Evolutionary conservation across 2,888 invertebrate genomes (phyloP).

Genomic region (Atrina japonica): DNA sequence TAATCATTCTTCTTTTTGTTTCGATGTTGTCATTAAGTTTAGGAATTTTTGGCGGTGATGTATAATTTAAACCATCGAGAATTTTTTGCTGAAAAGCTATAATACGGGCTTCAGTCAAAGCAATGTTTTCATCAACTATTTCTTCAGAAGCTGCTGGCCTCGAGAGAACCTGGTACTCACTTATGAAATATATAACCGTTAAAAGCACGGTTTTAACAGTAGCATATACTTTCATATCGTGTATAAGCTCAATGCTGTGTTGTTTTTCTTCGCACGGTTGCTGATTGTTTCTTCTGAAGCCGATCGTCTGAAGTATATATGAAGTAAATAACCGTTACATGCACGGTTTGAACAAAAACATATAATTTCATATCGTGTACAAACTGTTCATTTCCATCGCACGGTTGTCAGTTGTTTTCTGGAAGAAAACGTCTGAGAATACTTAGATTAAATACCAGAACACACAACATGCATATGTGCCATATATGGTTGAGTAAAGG

Average conservation of each 20-base stretch:
- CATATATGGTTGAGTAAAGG: constrained; percentile 6
- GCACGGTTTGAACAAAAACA: constrained; percentile 11
- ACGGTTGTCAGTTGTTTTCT: too few relatives aligned
- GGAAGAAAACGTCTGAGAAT: too few relatives aligned
- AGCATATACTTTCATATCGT: constrained; percentile 28
- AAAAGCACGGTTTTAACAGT: constrained; percentile 19
- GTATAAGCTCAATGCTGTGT: not conserved
- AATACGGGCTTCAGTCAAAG: constrained; percentile 27
- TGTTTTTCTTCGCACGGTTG: too few relatives aligned
- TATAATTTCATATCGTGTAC: constrained; percentile 19
- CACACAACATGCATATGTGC: too few relatives aligned
- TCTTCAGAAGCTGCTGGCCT: constrained; percentile 9
- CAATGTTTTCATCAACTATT: not conserved
- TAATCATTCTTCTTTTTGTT: constrained; percentile 55
- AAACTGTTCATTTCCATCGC: constrained; percentile 3
- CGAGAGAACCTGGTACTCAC: not conserved
- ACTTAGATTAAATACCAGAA: too few relatives aligned
- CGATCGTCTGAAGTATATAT: too few relatives aligned
- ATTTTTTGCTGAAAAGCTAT: constrained; percentile 56
- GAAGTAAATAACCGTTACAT: constrained; percentile 7
- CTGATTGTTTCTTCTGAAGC: too few relatives aligned
- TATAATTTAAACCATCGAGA: constrained; percentile 50
- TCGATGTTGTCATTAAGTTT: constrained; percentile 52
- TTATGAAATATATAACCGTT: constrained; percentile 13
- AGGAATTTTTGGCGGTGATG: constrained; percentile 41